phyloP scores from a whole-genome alignment of 1,140 invertebrate species.

The Chymomyza costata region DNA sequence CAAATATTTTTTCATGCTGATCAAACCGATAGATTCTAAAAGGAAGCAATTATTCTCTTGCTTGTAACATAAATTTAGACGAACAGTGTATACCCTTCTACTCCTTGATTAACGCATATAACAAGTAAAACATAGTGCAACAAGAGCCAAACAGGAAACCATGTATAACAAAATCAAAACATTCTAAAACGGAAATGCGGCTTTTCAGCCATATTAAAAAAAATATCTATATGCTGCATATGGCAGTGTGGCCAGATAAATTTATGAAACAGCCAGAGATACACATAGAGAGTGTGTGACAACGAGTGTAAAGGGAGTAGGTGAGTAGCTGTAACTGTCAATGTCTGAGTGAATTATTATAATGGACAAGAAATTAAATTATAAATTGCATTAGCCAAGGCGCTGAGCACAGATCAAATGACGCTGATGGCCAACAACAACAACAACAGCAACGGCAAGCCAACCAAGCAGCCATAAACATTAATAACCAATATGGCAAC shows the following conservation, averaged over 20 bases:
- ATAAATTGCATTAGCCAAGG: constrained; percentile 49
- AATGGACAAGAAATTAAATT: constrained; percentile 51
- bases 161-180: constrained; percentile 49
- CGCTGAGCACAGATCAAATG: constrained; percentile 47
- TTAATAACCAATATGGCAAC: constrained; percentile 65
- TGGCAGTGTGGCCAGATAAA: neutral
- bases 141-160: neutral
- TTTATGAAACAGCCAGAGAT: neutral
- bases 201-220: constrained; percentile 26
- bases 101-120: too few species aligned
- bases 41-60: too few species aligned
- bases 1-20: too few species aligned
- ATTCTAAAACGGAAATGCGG: constrained; percentile 33
- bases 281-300: too few species aligned
- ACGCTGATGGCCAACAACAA: constrained; percentile 13
- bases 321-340: constrained; percentile 2
- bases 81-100: too few species aligned
- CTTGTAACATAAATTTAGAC: too few species aligned
- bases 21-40: too few species aligned
- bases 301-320: too few species aligned
- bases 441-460: neutral
- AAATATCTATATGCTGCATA: neutral
- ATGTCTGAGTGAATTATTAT: constrained; percentile 46
- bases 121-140: neutral
- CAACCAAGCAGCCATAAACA: constrained; percentile 42